phyloP scores from a whole-genome alignment of 2,888 invertebrate genomes.

The Sthenelais limicola region DNA sequence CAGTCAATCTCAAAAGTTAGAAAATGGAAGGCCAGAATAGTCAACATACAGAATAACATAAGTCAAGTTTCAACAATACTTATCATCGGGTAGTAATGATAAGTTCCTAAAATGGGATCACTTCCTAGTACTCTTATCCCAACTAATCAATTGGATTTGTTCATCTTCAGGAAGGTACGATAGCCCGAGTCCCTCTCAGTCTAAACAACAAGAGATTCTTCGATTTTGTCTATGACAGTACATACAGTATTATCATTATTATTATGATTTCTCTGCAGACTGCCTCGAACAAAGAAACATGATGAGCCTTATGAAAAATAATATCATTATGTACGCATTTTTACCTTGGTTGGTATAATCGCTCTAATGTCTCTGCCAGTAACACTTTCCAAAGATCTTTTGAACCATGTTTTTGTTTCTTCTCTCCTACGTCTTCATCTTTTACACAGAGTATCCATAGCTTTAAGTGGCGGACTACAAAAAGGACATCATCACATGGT shows the following conservation, averaged over 20 bases:
- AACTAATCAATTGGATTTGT: no score
- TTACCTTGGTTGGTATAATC: slow-evolving; percentile 4
- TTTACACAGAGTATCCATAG: slow-evolving; percentile 1
- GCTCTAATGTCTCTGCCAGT: slow-evolving; percentile 30
- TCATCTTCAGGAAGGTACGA: background rate
- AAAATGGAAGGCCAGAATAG: no score
- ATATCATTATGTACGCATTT: slow-evolving; percentile 5
- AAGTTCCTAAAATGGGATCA: no score
- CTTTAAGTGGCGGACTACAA: no score
- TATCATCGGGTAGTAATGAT: no score
- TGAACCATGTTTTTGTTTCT: no score
- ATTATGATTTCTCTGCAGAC: no score
- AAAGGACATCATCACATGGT: no score
- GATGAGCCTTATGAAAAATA: background rate
- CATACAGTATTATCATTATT: background rate
- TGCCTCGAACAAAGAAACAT: background rate
- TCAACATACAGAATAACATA: no score
- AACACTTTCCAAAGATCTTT: slow-evolving; percentile 17
- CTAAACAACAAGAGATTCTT: slow-evolving; percentile 19
- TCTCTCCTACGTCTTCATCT: background rate
- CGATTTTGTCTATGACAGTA: background rate
- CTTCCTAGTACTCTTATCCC: no score
- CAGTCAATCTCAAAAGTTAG: no score
- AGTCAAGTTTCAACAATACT: no score
- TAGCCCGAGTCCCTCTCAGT: background rate